Conservation (phyloP, 1,140 invertebrate species). For the Uloborus diversus region DNA sequence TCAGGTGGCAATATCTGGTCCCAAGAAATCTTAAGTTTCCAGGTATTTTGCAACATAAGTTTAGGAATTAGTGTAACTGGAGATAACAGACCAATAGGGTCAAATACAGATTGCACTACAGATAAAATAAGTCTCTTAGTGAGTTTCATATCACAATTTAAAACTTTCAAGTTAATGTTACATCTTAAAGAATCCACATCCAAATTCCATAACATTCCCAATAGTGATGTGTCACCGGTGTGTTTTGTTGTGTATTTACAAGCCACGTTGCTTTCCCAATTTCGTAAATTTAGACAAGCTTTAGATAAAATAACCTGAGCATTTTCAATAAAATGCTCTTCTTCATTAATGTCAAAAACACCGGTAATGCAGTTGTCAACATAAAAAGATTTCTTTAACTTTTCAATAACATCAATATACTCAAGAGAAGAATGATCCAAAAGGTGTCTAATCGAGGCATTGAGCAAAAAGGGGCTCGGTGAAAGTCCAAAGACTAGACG, state of each 20-base stretch:
- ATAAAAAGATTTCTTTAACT: conserved; percentile 4
- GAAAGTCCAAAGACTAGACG: neutral
- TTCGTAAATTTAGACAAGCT: conserved; percentile 7
- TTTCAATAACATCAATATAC: neutral
- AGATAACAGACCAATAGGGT: conserved; percentile 3
- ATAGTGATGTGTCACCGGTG: neutral
- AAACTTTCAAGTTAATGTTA: neutral
- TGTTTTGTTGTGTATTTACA: conserved; percentile 5
- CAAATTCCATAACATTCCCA: conserved; percentile 17
- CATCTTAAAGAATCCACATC: neutral
- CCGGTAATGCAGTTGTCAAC: neutral
- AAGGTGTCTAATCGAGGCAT: conserved; percentile 3
- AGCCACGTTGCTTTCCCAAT: conserved; percentile 14
- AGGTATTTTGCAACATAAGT: conserved; percentile 15
- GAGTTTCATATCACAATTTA: neutral
- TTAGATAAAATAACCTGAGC: neutral
- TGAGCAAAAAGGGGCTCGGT: neutral
- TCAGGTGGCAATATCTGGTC: neutral
- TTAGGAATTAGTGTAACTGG: conserved; percentile 25
- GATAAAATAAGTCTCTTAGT: conserved; percentile 19
- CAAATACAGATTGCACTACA: neutral
- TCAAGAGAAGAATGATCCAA: neutral
- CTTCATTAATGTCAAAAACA: neutral
- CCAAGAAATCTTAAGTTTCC: neutral
- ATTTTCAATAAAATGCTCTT: conserved; percentile 8